A percentile compares a stretch with the other conserved stretches of the same genome.
These are phyloP conservation scores for Lasaia peninsularis DNA, from an alignment of 1,140 invertebrate species.

Conservation along the genomic window DNA sequence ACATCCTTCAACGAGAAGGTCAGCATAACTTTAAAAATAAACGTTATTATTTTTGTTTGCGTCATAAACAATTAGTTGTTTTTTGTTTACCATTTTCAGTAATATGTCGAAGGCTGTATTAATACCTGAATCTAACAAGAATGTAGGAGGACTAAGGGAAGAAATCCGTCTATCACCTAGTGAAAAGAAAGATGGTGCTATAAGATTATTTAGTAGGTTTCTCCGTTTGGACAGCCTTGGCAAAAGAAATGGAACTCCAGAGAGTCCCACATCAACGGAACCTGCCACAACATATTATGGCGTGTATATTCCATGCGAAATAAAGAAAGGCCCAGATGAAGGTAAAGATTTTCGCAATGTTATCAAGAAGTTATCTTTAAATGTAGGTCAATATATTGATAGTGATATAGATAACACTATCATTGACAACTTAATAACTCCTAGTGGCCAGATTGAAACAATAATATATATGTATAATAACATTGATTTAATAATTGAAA, in stretches of 20 bases:
- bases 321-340: constrained; percentile 72
- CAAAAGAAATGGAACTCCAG: constrained; percentile 41
- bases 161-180: constrained; percentile 55
- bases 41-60: constrained; percentile 46
- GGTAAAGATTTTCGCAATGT: constrained; percentile 38
- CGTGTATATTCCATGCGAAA: constrained; percentile 74
- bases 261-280: constrained; percentile 47
- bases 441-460: too few species aligned
- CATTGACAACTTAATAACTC: constrained; percentile 2
- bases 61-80: constrained; percentile 66
- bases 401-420: constrained; percentile 2
- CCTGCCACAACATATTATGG: constrained; percentile 63
- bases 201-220: constrained; percentile 57
- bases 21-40: constrained; percentile 49
- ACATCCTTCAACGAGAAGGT: constrained; percentile 42
- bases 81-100: constrained; percentile 71
- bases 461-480: too few species aligned
- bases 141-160: constrained; percentile 57
- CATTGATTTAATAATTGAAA: too few species aligned
- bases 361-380: constrained; percentile 19
- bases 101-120: constrained; percentile 67
- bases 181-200: constrained; percentile 62
- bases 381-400: constrained; percentile 35
- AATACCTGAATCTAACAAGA: constrained; percentile 62
- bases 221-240: constrained; percentile 50